Conservation (phyloP, 2,113 vertebrate species). For the Dicrurus megarhynchus region DNA sequence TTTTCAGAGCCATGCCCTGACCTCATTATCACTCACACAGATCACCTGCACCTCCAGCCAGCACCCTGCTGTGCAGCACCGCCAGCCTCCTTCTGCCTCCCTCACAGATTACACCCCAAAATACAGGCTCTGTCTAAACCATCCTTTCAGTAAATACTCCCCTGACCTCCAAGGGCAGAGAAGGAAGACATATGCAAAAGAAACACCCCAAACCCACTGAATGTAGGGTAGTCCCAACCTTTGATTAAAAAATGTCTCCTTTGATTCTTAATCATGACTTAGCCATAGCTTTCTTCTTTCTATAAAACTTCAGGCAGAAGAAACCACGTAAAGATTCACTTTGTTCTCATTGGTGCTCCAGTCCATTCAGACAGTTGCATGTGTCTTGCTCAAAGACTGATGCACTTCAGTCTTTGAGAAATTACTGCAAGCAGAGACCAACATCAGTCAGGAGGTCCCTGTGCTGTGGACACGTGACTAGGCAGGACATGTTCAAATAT, state of each 20-base stretch:
- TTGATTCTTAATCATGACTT: neutral
- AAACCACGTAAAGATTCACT: neutral
- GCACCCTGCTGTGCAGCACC: neutral
- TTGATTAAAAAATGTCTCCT: neutral
- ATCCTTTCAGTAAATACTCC: neutral
- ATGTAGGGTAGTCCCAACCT: neutral
- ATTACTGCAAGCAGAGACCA: neutral
- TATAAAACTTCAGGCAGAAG: neutral
- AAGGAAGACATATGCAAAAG: neutral
- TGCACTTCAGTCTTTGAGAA: neutral
- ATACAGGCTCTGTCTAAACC: neutral
- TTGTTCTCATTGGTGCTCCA: neutral
- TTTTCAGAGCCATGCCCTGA: neutral
- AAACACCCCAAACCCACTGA: neutral
- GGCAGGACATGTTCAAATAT: neutral
- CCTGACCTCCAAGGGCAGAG: neutral
- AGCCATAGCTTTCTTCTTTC: neutral
- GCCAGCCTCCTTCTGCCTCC: neutral
- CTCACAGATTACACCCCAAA: neutral
- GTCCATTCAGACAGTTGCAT: neutral
- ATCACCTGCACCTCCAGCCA: neutral
- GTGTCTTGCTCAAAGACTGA: neutral
- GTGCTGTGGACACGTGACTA: neutral
- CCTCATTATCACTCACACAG: neutral
- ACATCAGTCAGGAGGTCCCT: neutral